Percentiles rank a stretch among this genome's conserved stretches.
phyloP scores from a whole-genome alignment of 2,888 invertebrate species.

The Agrotis ipsilon region DNA sequence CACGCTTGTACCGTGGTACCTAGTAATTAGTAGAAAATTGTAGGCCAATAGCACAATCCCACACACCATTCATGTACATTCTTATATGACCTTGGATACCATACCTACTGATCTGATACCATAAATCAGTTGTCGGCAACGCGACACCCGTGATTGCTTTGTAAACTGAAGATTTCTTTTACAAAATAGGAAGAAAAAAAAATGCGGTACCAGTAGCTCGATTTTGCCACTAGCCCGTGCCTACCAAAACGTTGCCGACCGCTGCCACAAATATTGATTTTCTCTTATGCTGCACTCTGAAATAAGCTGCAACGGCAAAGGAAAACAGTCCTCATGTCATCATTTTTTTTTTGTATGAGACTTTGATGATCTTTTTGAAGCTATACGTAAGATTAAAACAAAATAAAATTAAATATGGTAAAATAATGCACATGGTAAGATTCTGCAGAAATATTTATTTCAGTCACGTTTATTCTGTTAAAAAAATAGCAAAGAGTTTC shows the following conservation, averaged over 20 bases:
- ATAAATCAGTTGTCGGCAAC: not conserved
- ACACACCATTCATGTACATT: constrained; percentile 24
- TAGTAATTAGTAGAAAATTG: constrained; percentile 60
- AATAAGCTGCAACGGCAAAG: too few species aligned
- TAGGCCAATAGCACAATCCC: constrained; percentile 54
- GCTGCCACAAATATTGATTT: constrained; percentile 3
- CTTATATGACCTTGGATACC: constrained; percentile 22
- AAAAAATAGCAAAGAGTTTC: too few species aligned
- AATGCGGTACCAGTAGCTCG: too few species aligned
- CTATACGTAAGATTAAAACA: not conserved
- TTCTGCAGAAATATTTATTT: not conserved
- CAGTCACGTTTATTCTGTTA: too few species aligned
- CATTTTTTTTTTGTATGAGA: too few species aligned
- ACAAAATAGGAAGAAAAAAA: too few species aligned
- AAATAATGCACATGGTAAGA: not conserved
- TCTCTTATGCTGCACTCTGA: constrained; percentile 1
- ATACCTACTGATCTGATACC: not conserved
- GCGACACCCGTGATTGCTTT: too few species aligned
- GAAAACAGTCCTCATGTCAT: too few species aligned
- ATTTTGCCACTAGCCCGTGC: too few species aligned
- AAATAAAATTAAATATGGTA: too few species aligned
- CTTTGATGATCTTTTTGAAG: not conserved
- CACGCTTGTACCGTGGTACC: constrained; percentile 25
- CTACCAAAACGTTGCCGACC: too few species aligned
- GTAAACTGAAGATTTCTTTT: too few species aligned